Evolutionary conservation across 2,888 invertebrate species (phyloP).

Genomic region (Cotesia congregata): DNA sequence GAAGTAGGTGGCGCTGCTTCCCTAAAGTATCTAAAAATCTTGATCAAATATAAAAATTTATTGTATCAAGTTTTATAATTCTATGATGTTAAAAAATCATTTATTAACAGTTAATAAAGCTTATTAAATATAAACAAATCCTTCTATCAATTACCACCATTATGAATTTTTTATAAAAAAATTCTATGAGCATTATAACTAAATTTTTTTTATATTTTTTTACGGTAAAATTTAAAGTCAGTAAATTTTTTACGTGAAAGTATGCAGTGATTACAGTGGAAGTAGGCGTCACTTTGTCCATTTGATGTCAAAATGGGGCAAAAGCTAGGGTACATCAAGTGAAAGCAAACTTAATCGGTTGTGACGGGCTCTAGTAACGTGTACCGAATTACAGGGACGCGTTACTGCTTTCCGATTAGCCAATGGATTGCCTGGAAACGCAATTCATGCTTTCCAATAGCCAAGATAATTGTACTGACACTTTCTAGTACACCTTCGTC

Average conservation of each 20-base stretch:
- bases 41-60: no score
- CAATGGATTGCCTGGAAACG: slow-evolving; percentile 18
- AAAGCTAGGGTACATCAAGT: neutral
- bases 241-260: neutral
- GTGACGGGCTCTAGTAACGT: slow-evolving; percentile 27
- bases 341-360: slow-evolving; percentile 28
- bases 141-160: no score
- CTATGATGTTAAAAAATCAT: no score
- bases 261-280: neutral
- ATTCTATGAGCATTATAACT: no score
- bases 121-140: no score
- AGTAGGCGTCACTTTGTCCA: neutral
- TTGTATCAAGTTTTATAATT: no score
- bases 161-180: no score
- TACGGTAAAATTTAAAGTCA: no score
- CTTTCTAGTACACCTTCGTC: slow-evolving; percentile 4
- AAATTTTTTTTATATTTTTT: no score
- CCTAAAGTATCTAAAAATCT: no score
- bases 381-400: slow-evolving; percentile 30
- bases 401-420: slow-evolving; percentile 34
- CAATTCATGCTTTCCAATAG: slow-evolving; percentile 20
- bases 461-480: slow-evolving; percentile 4
- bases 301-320: neutral
- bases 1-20: no score
- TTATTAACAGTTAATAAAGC: no score